Evolutionary conservation across 1,140 invertebrate genomes (phyloP).

Genomic region (Drosophila ambigua): DNA sequence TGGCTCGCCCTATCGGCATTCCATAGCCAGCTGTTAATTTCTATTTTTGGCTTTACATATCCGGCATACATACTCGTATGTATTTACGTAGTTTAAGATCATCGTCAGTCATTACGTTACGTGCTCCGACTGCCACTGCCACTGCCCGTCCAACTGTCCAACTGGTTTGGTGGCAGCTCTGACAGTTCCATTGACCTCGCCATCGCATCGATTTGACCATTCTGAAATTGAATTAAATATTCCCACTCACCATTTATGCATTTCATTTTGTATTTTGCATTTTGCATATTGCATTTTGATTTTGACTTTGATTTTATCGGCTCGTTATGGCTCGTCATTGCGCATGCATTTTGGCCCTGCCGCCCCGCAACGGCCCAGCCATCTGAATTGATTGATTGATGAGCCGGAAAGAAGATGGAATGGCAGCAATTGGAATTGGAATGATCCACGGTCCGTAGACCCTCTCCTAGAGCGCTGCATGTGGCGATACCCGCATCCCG

Average conservation of each 20-base stretch:
- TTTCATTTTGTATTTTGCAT: slow-evolving; percentile 11
- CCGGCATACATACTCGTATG: not conserved
- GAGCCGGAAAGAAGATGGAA: slow-evolving; percentile 1
- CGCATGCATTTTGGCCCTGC: slow-evolving; percentile 39
- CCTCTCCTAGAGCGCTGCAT: slow-evolving; percentile 31
- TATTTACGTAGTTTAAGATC: slow-evolving; percentile 27
- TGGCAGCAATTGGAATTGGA: not conserved
- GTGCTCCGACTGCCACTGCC: not conserved
- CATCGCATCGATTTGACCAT: no score
- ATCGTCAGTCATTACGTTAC: slow-evolving; percentile 6
- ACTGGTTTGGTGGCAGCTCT: not conserved
- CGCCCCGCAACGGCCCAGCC: slow-evolving; percentile 8
- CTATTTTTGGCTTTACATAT: slow-evolving; percentile 21
- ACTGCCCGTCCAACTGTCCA: not conserved
- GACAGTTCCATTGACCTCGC: slow-evolving; percentile 20
- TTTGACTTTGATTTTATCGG: slow-evolving; percentile 44
- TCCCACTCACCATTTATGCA: slow-evolving; percentile 20
- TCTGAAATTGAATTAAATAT: slow-evolving; percentile 13
- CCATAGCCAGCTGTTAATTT: slow-evolving; percentile 4
- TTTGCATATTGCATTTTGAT: slow-evolving; percentile 34
- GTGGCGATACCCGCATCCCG: not conserved
- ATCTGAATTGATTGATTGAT: slow-evolving; percentile 43
- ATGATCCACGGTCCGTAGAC: not conserved
- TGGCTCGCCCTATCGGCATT: not conserved
- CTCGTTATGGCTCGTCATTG: slow-evolving; percentile 2